A percentile compares a stretch with the other conserved stretches of the same genome.
Evolutionary conservation across 2,797 vertebrate genomes (phyloP).

Genomic region (Melanotaenia pygmaea): DNA sequence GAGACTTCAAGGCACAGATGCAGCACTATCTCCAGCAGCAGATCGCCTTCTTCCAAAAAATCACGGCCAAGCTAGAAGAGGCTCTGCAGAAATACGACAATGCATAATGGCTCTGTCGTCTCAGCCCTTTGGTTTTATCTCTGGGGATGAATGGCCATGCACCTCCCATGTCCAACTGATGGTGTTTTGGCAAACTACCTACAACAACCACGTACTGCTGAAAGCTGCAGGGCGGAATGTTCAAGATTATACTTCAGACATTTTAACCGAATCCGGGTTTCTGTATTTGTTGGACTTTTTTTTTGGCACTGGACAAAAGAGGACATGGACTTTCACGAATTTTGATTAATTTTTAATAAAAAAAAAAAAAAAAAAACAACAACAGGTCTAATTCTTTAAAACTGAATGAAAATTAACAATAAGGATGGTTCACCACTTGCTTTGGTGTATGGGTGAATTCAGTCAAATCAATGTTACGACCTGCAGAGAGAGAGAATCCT

Average conservation of each 20-base stretch:
- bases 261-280: constrained; percentile 44
- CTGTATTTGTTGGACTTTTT: constrained; percentile 25
- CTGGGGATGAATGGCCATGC: constrained; percentile 12
- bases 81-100: constrained; percentile 94
- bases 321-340: constrained; percentile 30
- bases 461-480: constrained; percentile 76
- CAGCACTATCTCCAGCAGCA: constrained; percentile 96
- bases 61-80: constrained; percentile 95
- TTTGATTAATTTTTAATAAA: constrained; percentile 6
- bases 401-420: constrained; percentile 17
- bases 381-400: constrained; percentile 30
- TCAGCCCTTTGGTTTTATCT: constrained; percentile 7
- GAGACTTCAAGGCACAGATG: constrained; percentile 97
- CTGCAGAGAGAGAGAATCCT: constrained; percentile 78
- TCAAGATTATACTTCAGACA: constrained; percentile 27
- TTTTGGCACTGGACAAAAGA: constrained; percentile 14
- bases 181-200: constrained; percentile 29
- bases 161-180: constrained; percentile 21
- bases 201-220: constrained; percentile 31
- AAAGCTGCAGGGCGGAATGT: constrained; percentile 40
- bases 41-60: constrained; percentile 96
- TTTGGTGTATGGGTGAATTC: constrained; percentile 55
- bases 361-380: constrained; percentile 1
- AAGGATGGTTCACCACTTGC: constrained; percentile 26
- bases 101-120: constrained; percentile 75